Conservation (phyloP, 2,888 invertebrate species). For the Syritta pipiens region DNA sequence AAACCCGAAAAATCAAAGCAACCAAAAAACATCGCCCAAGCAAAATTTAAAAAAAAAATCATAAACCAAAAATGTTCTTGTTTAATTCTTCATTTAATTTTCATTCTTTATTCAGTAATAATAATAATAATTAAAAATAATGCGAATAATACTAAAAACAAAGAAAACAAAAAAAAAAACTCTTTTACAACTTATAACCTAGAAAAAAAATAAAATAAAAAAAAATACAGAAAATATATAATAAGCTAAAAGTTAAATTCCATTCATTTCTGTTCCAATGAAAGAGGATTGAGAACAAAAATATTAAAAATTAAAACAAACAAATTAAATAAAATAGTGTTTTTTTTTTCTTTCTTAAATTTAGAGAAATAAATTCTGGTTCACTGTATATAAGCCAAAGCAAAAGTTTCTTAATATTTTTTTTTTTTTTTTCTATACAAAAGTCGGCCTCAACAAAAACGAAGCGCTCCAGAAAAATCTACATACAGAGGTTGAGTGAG, state of each 20-base stretch:
- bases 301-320: constrained; percentile 14
- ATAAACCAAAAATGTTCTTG: constrained; percentile 54
- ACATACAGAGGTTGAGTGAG: constrained; percentile 41
- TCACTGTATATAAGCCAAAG: constrained; percentile 54
- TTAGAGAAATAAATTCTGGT: constrained; percentile 35
- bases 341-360: constrained; percentile 17
- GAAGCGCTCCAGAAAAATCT: constrained; percentile 55
- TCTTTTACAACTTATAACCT: constrained; percentile 67
- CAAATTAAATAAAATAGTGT: no score
- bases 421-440: constrained; percentile 41
- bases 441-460: constrained; percentile 64
- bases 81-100: constrained; percentile 65
- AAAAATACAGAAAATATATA: constrained; percentile 48
- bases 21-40: constrained; percentile 1
- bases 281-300: constrained; percentile 33
- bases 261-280: constrained; percentile 37
- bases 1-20: background rate
- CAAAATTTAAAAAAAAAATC: constrained; percentile 38
- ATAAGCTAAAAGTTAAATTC: constrained; percentile 58
- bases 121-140: constrained; percentile 70
- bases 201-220: constrained; percentile 60
- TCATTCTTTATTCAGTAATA: constrained; percentile 70
- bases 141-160: constrained; percentile 71
- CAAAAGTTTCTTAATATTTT: constrained; percentile 26
- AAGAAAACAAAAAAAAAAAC: constrained; percentile 69